Evolutionary conservation across 35 echinoderm and acorn worm genomes (phyloP).

Genomic region (Heliocidaris erythrogramma): DNA sequence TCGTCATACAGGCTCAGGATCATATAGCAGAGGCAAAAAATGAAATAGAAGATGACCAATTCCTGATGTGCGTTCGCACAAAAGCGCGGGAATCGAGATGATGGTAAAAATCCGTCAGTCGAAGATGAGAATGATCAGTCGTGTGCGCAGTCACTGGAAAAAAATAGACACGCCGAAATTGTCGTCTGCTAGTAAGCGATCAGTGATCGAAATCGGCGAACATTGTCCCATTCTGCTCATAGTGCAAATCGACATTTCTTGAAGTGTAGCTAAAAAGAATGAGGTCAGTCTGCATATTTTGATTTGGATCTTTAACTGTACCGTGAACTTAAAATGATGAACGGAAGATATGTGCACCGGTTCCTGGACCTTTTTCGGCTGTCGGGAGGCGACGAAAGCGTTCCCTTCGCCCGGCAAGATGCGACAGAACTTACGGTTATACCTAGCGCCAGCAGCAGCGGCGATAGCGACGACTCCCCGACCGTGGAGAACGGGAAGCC

Average conservation of each 20-base stretch:
- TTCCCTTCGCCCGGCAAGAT: constrained; percentile 31
- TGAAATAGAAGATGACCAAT: background rate
- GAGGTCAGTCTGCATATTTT: background rate
- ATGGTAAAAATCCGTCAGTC: background rate
- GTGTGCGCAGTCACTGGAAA: background rate
- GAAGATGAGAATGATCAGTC: background rate
- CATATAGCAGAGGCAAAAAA: background rate
- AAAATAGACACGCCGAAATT: background rate
- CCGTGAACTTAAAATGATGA: background rate
- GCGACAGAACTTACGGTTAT: constrained; percentile 34
- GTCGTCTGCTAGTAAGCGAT: background rate
- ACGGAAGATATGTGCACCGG: background rate
- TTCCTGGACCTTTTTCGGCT: constrained; percentile 25
- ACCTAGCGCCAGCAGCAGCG: constrained; percentile 1
- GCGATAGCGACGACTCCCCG: constrained; percentile 6
- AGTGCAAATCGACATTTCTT: background rate
- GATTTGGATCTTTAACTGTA: background rate
- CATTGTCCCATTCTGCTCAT: background rate
- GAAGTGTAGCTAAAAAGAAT: background rate
- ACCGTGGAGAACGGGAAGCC: constrained; percentile 33
- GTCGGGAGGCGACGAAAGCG: constrained; percentile 27
- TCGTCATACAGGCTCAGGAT: no score
- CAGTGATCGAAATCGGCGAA: background rate
- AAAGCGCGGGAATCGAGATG: background rate
- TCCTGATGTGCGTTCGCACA: background rate